These are phyloP conservation scores for Mongoloraphidia duomilia DNA, from an alignment of 2,888 invertebrate species.

Conservation along the genomic window DNA sequence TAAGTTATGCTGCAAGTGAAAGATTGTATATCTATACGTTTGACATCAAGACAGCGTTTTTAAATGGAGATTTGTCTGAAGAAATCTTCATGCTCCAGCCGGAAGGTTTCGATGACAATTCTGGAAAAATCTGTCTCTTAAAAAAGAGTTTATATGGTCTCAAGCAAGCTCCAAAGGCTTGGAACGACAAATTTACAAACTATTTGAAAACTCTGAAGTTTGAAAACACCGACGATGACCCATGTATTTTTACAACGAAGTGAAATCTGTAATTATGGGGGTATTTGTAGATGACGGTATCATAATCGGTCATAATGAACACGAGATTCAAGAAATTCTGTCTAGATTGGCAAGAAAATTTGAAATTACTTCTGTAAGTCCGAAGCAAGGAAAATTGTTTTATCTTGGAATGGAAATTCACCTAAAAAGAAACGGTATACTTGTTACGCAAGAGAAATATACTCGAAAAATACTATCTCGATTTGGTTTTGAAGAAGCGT, in stretches of 20 bases:
- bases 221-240: slow-evolving; percentile 16
- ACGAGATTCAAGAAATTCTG: background rate
- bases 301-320: slow-evolving; percentile 7
- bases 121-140: slow-evolving; percentile 4
- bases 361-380: background rate
- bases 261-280: slow-evolving; percentile 9
- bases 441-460: slow-evolving; percentile 10
- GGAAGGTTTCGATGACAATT: slow-evolving; percentile 5
- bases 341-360: background rate
- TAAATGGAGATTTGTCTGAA: slow-evolving; percentile 8
- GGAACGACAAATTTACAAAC: slow-evolving; percentile 13
- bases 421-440: slow-evolving; percentile 16
- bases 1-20: slow-evolving; percentile 14
- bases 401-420: slow-evolving; percentile 18
- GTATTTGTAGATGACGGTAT: slow-evolving; percentile 17
- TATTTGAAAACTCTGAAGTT: slow-evolving; percentile 13
- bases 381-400: slow-evolving; percentile 5
- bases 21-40: slow-evolving; percentile 11
- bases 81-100: slow-evolving; percentile 6
- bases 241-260: slow-evolving; percentile 16
- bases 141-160: slow-evolving; percentile 5
- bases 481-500: no score
- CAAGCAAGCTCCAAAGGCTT: slow-evolving; percentile 6
- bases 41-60: slow-evolving; percentile 12
- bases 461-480: no score